Conservation (phyloP, 2,888 invertebrate genomes). For the Callimorpha dominula region DNA sequence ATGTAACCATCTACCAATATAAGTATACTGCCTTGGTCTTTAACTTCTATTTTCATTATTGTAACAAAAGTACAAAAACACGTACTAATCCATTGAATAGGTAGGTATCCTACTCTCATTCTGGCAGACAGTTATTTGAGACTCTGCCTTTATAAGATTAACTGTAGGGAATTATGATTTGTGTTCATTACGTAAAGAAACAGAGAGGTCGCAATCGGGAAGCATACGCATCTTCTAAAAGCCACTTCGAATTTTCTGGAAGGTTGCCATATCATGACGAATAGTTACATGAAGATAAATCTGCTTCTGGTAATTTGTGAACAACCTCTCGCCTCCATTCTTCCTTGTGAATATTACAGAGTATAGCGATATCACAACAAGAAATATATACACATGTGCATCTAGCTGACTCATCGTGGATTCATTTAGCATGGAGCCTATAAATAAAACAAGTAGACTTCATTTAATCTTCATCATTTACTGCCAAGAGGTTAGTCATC, state of each 20-base stretch:
- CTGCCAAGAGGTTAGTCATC: neutral
- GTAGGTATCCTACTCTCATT: neutral
- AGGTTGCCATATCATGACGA: neutral
- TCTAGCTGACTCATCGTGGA: too few relatives aligned
- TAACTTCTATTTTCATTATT: neutral
- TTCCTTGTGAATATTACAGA: neutral
- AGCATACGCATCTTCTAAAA: constrained; percentile 4
- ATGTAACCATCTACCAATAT: neutral
- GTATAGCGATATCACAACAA: neutral
- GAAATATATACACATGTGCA: neutral
- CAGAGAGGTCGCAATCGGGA: neutral
- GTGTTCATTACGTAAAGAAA: neutral
- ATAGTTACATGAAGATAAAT: constrained; percentile 3
- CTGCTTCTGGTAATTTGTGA: constrained; percentile 6
- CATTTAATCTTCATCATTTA: neutral
- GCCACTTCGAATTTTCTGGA: neutral
- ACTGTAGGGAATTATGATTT: neutral
- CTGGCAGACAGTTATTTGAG: neutral
- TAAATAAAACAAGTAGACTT: neutral
- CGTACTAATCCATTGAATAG: neutral
- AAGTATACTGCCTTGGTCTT: neutral
- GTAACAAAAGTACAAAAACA: neutral
- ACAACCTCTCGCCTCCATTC: too few relatives aligned
- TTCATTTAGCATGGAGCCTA: too few relatives aligned
- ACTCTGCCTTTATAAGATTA: neutral